Percentiles rank a stretch among this genome's conserved stretches.
Conservation (phyloP, 2,113 vertebrate genomes). For the mouse (Mus musculus) region DNA sequence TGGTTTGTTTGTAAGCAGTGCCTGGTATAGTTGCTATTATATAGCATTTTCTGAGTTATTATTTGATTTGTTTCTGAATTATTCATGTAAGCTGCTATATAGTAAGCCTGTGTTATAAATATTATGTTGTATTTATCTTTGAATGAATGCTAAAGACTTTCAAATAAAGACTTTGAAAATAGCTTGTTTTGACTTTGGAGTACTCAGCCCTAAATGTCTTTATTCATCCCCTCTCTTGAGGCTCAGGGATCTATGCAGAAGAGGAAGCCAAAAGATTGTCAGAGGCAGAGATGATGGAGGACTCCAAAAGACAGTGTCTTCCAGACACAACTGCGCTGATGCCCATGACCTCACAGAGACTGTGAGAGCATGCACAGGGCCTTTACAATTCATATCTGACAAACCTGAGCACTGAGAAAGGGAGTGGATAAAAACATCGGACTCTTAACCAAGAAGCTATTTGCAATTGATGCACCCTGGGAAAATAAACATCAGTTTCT, state of each 20-base stretch:
- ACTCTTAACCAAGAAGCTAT: neutral
- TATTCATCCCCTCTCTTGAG: neutral
- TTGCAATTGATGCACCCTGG: neutral
- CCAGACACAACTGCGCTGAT: neutral
- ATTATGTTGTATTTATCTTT: neutral
- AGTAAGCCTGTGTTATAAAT: conserved; percentile 17
- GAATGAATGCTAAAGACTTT: neutral
- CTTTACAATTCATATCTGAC: neutral
- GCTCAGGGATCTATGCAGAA: neutral
- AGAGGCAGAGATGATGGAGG: neutral
- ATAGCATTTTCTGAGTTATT: conserved; percentile 9
- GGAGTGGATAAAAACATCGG: neutral
- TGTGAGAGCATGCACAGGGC: neutral
- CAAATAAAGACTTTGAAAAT: neutral
- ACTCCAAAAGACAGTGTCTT: neutral
- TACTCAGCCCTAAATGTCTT: neutral
- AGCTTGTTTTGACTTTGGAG: neutral
- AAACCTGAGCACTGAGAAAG: neutral
- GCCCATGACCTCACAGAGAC: neutral
- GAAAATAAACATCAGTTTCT: neutral
- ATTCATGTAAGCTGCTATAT: neutral
- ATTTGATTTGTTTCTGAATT: neutral
- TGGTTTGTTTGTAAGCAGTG: neutral
- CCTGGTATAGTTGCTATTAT: neutral
- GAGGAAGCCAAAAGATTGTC: neutral